Evolutionary conservation across 2,113 vertebrate species (phyloP).

Genomic region (Pelobates fuscus): DNA sequence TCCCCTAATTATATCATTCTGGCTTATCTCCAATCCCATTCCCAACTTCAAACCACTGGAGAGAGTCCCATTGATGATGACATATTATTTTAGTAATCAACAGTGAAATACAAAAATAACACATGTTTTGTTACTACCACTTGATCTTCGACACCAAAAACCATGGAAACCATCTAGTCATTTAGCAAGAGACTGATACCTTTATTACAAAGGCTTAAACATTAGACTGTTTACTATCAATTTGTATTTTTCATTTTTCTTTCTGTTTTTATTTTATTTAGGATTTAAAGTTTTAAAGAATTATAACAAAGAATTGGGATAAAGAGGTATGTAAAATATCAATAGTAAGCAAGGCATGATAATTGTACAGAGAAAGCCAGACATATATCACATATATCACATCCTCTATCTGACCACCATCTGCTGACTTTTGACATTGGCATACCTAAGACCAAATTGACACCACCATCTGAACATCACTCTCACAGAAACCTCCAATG

Average conservation of each 20-base stretch:
- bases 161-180: neutral
- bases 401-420: too few relatives aligned
- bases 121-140: constrained; percentile 29
- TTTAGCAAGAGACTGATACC: constrained; percentile 13
- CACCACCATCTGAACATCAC: too few relatives aligned
- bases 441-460: too few relatives aligned
- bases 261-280: too few relatives aligned
- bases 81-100: constrained; percentile 19
- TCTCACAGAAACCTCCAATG: too few relatives aligned
- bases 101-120: neutral
- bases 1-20: constrained; percentile 19
- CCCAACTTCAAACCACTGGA: neutral
- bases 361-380: too few relatives aligned
- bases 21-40: constrained; percentile 13
- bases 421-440: too few relatives aligned
- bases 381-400: too few relatives aligned
- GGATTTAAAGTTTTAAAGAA: too few relatives aligned
- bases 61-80: constrained; percentile 3
- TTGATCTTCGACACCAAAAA: constrained; percentile 35
- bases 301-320: too few relatives aligned
- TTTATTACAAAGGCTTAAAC: constrained; percentile 11
- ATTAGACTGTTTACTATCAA: constrained; percentile 25
- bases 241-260: constrained; percentile 11
- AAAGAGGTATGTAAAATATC: too few relatives aligned
- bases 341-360: too few relatives aligned